Percentiles rank a stretch among this genome's conserved stretches.
Conservation (phyloP, 23 tunicate species). For the Ascidia mentula region DNA sequence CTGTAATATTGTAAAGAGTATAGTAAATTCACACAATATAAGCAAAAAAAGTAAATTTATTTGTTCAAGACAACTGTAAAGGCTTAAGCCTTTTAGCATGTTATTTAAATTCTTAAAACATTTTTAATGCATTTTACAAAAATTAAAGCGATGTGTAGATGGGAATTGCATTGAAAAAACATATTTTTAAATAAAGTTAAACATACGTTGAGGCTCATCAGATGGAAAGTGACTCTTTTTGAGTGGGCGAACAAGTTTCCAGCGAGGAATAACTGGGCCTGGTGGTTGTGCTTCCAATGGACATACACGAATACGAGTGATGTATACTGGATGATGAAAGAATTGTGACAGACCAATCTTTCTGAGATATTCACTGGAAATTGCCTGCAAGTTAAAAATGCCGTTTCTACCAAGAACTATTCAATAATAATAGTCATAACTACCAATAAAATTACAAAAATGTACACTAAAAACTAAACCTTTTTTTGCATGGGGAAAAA, state of each 20-base stretch:
- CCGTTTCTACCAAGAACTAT: slow-evolving; percentile 7
- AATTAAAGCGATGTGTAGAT: not conserved
- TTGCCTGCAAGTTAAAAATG: slow-evolving; percentile 58
- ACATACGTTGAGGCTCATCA: slow-evolving; percentile 61
- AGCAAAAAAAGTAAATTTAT: not conserved
- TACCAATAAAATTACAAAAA: no score
- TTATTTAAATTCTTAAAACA: no score
- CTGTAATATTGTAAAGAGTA: not conserved
- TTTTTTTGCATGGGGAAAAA: slow-evolving; percentile 50
- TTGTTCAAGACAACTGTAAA: no score
- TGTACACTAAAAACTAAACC: slow-evolving; percentile 48
- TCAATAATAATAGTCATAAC: no score
- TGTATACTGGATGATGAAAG: slow-evolving; percentile 64
- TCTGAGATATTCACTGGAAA: slow-evolving; percentile 72
- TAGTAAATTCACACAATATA: not conserved
- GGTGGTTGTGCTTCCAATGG: slow-evolving; percentile 71
- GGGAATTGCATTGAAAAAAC: not conserved
- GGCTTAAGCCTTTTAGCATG: no score
- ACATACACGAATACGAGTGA: slow-evolving; percentile 56
- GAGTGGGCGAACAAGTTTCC: slow-evolving; percentile 83
- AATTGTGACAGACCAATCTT: slow-evolving; percentile 68
- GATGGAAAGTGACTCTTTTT: slow-evolving; percentile 40
- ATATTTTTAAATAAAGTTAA: not conserved
- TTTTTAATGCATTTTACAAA: no score
- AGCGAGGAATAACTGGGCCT: slow-evolving; percentile 51